Evolutionary conservation across 2,797 vertebrate genomes (phyloP), one percentile per base, ranked within the genome.

Genomic region (Argya squamiceps): DNA sequence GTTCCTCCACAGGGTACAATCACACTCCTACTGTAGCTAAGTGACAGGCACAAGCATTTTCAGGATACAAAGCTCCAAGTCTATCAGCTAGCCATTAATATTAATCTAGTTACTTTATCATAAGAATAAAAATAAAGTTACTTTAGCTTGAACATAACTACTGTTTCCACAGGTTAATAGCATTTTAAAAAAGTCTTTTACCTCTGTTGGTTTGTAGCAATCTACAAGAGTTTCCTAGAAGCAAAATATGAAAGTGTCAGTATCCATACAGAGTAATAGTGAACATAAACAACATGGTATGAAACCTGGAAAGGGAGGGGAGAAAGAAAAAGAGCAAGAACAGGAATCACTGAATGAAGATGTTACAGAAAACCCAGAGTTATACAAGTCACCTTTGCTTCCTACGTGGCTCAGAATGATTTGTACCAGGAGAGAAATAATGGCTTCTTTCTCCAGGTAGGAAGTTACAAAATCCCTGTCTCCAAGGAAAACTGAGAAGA

Each of bases 121-220:
- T 39, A 67, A 68, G 10, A 63, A 36, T 71, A 46, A 65, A 53
- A 49, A 53, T 20, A 32, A 80, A 24, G 21, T 58, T 80, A 56
- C 19, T 89, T 93, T 49, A 74, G 41, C 18, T 75, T 84, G 39
- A 93, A 43, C 39, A 63, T 26, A 53, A 43, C 47, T 84, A 91
- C 37, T 34, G 19, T 87, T 93, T 69, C 27, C 47, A 69, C 29
- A 81, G 2, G 9, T 83, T 34, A 89, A 95, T 26, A 67, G 52
- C 73, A 93, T 93, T 97, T 96, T 95, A 76, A 69, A 97, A 93
- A 96, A 97, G 64, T 53, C 19, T 96, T 97, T 99, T 98, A 99
- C 99, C 98, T 99, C 99, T 98, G 99, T 99, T 97, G 99, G 99
- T 98, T 99, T 99, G 98, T 98, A 99, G 98, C 99, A 99, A 98